A percentile compares a stretch with the other conserved stretches of the same genome.
Evolutionary conservation across 2,888 invertebrate species (phyloP).

Genomic region (Trissoscelio sp.): DNA sequence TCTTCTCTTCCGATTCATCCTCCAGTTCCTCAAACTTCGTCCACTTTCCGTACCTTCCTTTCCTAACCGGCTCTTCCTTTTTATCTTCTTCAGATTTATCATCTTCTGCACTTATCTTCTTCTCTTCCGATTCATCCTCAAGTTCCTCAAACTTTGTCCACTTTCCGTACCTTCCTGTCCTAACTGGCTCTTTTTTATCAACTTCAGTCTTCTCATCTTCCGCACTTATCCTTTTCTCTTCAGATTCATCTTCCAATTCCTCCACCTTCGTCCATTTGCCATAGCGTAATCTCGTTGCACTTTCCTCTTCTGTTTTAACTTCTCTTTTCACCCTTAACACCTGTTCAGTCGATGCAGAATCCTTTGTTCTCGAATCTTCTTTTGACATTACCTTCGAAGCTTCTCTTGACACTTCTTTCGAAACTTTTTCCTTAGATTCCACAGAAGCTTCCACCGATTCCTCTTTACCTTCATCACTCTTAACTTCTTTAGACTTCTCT

Average conservation of each 20-base stretch:
- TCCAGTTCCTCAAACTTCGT: slow-evolving; percentile 72
- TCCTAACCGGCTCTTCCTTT: slow-evolving; percentile 59
- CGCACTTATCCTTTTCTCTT: slow-evolving; percentile 61
- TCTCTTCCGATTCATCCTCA: slow-evolving; percentile 61
- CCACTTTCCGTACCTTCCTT: slow-evolving; percentile 61
- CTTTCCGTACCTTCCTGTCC: slow-evolving; percentile 54
- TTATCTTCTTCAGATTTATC: slow-evolving; percentile 35
- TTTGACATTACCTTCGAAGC: slow-evolving; percentile 50
- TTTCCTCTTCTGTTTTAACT: background rate
- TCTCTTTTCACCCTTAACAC: slow-evolving; percentile 77
- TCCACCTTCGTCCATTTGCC: slow-evolving; percentile 72
- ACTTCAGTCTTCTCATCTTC: slow-evolving; percentile 21
- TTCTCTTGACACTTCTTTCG: slow-evolving; percentile 40
- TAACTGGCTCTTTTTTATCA: slow-evolving; percentile 48
- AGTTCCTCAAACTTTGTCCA: slow-evolving; percentile 47
- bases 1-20: slow-evolving; percentile 63
- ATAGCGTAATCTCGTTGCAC: slow-evolving; percentile 45
- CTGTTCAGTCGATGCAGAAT: slow-evolving; percentile 84
- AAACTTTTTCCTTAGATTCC: slow-evolving; percentile 20
- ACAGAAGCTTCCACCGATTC: background rate
- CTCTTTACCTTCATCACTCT: slow-evolving; percentile 69
- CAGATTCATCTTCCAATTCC: slow-evolving; percentile 56
- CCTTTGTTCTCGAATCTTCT: slow-evolving; percentile 51
- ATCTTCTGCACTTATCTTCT: background rate
- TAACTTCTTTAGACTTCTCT: slow-evolving; percentile 14